Evolutionary conservation across 2,797 vertebrate genomes (phyloP).

Genomic region (Semaprochilodus insignis): DNA sequence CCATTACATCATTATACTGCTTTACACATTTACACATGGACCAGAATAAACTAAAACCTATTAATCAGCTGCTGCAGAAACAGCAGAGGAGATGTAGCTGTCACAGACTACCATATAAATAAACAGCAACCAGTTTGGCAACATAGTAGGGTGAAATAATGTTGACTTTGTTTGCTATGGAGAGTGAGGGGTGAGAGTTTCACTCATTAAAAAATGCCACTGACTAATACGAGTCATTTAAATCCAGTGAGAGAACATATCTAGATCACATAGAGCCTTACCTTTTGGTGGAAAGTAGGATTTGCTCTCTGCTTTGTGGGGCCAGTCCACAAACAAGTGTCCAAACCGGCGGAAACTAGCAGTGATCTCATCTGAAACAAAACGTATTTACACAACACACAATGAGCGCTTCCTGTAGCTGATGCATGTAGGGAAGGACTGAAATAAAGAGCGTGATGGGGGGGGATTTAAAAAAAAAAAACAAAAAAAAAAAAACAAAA

Average conservation of each 20-base stretch:
- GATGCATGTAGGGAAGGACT: not conserved
- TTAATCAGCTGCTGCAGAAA: not conserved
- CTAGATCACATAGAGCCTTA: slow-evolving; percentile 60
- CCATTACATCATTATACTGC: too few species aligned
- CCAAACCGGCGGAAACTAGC: slow-evolving; percentile 98
- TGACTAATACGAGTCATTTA: too few species aligned
- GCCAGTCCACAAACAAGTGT: slow-evolving; percentile 99
- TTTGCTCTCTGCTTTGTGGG: slow-evolving; percentile 99
- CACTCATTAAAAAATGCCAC: too few species aligned
- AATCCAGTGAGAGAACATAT: not conserved
- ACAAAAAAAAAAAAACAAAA: too few species aligned
- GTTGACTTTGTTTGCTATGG: too few species aligned
- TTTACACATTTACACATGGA: too few species aligned
- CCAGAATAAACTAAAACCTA: not conserved
- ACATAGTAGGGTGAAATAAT: too few species aligned
- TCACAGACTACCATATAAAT: not conserved
- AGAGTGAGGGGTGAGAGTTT: not conserved
- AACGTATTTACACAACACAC: not conserved
- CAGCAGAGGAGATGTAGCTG: not conserved
- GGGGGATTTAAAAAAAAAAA: too few species aligned
- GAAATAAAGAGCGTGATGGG: too few species aligned
- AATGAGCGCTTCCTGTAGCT: not conserved
- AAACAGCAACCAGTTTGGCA: not conserved
- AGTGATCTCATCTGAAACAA: slow-evolving; percentile 93
- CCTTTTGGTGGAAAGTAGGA: slow-evolving; percentile 99